These are phyloP conservation scores for Jaculus jaculus DNA, from an alignment of 2,113 vertebrate genomes.

Conservation along the genomic window DNA sequence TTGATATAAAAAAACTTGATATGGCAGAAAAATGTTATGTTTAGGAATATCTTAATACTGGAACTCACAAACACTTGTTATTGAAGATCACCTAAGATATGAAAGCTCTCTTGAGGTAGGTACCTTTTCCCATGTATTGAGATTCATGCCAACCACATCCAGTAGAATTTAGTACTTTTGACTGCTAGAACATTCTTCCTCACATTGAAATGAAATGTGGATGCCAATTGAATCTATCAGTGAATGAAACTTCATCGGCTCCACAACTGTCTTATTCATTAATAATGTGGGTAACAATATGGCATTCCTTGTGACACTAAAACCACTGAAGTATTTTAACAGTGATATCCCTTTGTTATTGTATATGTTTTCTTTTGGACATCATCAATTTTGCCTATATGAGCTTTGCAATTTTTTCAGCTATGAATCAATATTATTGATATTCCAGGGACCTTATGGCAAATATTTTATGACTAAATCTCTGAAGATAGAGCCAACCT, in stretches of 20 bases:
- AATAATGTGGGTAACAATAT: background rate
- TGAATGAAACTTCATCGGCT: background rate
- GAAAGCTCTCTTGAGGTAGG: background rate
- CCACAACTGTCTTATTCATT: background rate
- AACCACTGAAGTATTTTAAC: background rate
- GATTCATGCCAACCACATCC: background rate
- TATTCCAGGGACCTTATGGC: background rate
- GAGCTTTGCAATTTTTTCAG: background rate
- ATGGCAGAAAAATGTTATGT: background rate
- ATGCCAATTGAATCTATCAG: background rate
- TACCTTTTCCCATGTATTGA: background rate
- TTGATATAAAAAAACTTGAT: too few relatives aligned
- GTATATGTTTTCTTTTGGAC: background rate
- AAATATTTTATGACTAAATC: background rate
- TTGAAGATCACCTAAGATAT: background rate
- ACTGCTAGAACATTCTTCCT: background rate
- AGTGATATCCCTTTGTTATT: background rate
- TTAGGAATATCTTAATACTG: slow-evolving; percentile 10
- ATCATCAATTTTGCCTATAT: background rate
- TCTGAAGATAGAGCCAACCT: background rate
- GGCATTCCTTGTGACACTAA: background rate
- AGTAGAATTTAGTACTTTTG: background rate
- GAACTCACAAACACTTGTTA: background rate
- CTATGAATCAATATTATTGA: background rate
- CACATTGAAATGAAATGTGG: background rate